Conservation (phyloP, 2,113 vertebrate genomes). For the Heptranchias perlo region DNA sequence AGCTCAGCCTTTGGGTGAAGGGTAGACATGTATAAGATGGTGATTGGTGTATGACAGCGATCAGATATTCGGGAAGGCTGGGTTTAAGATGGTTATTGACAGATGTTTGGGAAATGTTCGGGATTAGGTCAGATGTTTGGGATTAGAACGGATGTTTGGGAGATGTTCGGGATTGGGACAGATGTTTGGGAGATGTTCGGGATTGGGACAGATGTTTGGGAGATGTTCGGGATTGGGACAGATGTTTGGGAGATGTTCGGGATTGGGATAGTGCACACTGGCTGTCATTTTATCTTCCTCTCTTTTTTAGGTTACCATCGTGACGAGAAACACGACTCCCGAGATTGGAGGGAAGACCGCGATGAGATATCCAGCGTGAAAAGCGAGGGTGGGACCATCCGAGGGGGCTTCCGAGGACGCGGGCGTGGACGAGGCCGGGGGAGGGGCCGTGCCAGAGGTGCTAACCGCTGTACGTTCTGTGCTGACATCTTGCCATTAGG, state of each 20-base stretch:
- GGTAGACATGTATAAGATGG: too few species aligned
- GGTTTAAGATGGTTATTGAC: neutral
- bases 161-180: neutral
- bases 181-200: neutral
- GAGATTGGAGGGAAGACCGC: slow-evolving; percentile 83
- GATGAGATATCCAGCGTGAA: slow-evolving; percentile 96
- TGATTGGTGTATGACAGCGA: neutral
- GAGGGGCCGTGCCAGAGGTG: slow-evolving; percentile 81
- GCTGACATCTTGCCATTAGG: neutral
- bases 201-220: neutral
- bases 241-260: neutral
- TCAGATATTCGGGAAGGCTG: neutral
- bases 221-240: neutral
- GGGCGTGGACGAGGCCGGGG: slow-evolving; percentile 83
- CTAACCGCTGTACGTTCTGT: slow-evolving; percentile 56
- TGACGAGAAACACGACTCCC: slow-evolving; percentile 76
- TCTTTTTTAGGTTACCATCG: slow-evolving; percentile 78
- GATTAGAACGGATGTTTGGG: neutral
- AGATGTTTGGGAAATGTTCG: neutral
- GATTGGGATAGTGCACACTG: too few species aligned
- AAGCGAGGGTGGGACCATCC: slow-evolving; percentile 86
- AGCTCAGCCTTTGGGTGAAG: neutral
- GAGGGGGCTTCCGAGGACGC: slow-evolving; percentile 81
- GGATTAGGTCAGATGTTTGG: neutral
- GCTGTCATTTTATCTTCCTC: neutral